Evolutionary conservation across 2,888 invertebrate species (phyloP).

Genomic region (Ptycholaimellus sp.): DNA sequence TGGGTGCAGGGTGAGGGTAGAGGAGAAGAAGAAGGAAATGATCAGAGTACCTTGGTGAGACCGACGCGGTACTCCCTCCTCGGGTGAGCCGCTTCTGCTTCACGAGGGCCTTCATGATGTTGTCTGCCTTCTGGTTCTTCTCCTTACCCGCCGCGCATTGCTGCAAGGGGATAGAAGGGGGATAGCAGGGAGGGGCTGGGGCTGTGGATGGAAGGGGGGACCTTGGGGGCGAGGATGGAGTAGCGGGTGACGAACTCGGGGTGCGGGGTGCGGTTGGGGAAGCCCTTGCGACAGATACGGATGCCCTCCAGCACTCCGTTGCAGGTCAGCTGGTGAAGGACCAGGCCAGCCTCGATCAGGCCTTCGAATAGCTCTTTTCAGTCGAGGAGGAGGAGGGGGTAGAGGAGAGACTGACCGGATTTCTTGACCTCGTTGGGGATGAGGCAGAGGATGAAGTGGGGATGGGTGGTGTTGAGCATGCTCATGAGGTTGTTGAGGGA

Average conservation of each 20-base stretch:
- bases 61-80: slow-evolving; percentile 28
- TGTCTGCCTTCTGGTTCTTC: slow-evolving; percentile 38
- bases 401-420: slow-evolving; percentile 23
- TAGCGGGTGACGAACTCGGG: slow-evolving; percentile 98
- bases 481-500: slow-evolving; percentile 79
- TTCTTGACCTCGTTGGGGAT: slow-evolving; percentile 55
- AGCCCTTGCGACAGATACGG: slow-evolving; percentile 97
- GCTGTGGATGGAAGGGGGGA: no score
- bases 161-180: no score
- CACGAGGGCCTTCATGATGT: slow-evolving; percentile 36
- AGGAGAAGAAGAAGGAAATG: no score
- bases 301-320: slow-evolving; percentile 99
- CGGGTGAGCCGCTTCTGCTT: slow-evolving; percentile 44
- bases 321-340: slow-evolving; percentile 98
- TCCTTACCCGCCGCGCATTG: no score
- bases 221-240: slow-evolving; percentile 19
- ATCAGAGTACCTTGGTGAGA: slow-evolving; percentile 29
- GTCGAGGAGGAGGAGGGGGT: no score
- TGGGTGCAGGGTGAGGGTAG: no score
- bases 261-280: slow-evolving; percentile 99
- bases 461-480: slow-evolving; percentile 75
- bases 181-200: no score
- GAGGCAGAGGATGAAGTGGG: slow-evolving; percentile 99
- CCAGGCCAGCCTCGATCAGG: slow-evolving; percentile 87
- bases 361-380: no score